Percentiles rank a stretch among this genome's conserved stretches.
These are phyloP conservation scores for Stictonetta naevosa DNA, from an alignment of 2,113 vertebrate genomes.

Conservation along the genomic window DNA sequence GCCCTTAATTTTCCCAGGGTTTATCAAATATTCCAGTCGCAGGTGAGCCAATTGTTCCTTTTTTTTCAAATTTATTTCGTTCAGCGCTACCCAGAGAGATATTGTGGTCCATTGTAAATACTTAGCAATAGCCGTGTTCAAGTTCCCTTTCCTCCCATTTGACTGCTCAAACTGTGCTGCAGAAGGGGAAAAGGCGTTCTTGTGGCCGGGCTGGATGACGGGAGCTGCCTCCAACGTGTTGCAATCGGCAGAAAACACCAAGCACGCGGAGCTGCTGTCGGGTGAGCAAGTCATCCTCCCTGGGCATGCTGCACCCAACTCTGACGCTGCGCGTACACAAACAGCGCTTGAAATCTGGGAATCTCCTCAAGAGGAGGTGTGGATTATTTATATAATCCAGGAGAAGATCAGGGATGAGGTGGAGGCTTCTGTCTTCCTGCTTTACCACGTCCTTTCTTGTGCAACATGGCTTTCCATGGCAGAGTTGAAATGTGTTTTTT, in stretches of 20 bases:
- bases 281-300: not conserved
- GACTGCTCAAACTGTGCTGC: not conserved
- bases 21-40: not conserved
- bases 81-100: accelerated
- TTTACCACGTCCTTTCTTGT: not conserved
- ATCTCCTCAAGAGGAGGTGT: not conserved
- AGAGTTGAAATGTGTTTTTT: not conserved
- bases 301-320: accelerated
- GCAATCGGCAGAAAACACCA: not conserved
- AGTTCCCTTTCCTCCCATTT: not conserved
- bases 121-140: not conserved
- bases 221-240: accelerated
- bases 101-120: not conserved
- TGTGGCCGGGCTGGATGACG: accelerated
- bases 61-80: not conserved
- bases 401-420: not conserved
- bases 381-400: not conserved
- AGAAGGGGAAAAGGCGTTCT: not conserved
- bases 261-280: accelerated
- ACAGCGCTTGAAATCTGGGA: not conserved
- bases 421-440: accelerated
- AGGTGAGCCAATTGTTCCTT: not conserved
- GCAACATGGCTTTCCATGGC: not conserved
- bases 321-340: not conserved
- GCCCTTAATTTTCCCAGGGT: not conserved